phyloP scores from a whole-genome alignment of 2,888 invertebrate genomes.

The Lasioglossum leucozonium region DNA sequence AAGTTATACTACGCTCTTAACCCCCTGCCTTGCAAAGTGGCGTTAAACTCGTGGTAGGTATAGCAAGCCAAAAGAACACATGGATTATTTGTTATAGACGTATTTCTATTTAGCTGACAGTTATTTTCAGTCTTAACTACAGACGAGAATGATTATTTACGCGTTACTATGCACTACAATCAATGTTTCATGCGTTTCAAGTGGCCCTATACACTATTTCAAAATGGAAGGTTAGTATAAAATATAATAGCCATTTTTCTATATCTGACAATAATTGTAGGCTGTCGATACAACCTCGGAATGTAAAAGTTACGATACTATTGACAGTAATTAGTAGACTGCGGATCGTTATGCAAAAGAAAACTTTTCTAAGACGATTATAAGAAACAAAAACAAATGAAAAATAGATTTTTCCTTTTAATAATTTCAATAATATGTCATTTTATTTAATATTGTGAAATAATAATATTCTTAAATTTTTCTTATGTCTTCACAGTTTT shows the following conservation, averaged over 20 bases:
- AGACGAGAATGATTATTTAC: neutral
- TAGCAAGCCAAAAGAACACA: neutral
- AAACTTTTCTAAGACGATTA: no score
- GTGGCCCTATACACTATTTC: neutral
- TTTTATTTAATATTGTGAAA: neutral
- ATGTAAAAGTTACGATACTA: neutral
- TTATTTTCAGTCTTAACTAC: constrained; percentile 1
- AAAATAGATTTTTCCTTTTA: neutral
- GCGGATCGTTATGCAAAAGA: neutral
- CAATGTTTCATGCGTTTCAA: neutral
- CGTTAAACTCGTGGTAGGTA: neutral
- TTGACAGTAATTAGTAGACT: neutral
- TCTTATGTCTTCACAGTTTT: neutral
- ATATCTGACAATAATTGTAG: neutral
- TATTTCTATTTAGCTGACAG: neutral
- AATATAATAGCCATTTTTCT: neutral
- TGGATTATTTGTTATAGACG: neutral
- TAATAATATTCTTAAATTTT: neutral
- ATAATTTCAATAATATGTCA: neutral
- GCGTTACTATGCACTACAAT: neutral
- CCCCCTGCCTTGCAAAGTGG: neutral
- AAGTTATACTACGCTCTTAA: constrained; percentile 17
- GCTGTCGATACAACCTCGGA: neutral
- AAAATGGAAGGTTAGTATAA: neutral
- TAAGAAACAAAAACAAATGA: no score